Percentiles rank a stretch among this genome's conserved stretches.
These are phyloP conservation scores for Nomada goodeniana DNA, from an alignment of 2,888 invertebrate genomes.

Conservation along the genomic window DNA sequence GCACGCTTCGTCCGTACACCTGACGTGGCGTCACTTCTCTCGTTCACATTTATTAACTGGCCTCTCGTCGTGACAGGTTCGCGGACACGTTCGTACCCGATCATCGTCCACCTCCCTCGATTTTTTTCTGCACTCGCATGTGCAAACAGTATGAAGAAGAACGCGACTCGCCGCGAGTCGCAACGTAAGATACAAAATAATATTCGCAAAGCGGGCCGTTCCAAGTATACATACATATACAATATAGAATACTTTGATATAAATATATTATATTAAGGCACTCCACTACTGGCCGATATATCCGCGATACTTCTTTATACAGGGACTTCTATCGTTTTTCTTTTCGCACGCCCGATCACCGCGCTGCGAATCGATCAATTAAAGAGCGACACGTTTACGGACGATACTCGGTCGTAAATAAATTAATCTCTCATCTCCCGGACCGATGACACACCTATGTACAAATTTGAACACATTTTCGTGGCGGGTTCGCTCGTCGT, in stretches of 20 bases:
- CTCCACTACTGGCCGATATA: constrained; percentile 80
- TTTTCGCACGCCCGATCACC: neutral
- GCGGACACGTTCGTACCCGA: constrained; percentile 26
- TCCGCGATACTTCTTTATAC: constrained; percentile 65
- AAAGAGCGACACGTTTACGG: constrained; percentile 23
- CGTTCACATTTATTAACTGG: constrained; percentile 49
- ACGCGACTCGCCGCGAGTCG: constrained; percentile 19
- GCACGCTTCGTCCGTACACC: constrained; percentile 13
- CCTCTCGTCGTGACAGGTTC: constrained; percentile 42
- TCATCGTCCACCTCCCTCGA: neutral
- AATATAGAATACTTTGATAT: constrained; percentile 69
- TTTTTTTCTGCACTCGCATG: constrained; percentile 9
- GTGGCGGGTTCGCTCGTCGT: constrained; percentile 30
- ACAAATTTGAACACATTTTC: constrained; percentile 79
- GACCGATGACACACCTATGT: constrained; percentile 67
- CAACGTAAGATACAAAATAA: constrained; percentile 8
- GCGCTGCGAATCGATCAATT: neutral
- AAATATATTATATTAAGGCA: constrained; percentile 79
- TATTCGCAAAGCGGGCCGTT: constrained; percentile 31
- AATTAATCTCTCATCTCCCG: constrained; percentile 72
- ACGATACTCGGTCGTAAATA: constrained; percentile 71
- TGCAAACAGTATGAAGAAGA: constrained; percentile 50
- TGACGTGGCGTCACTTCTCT: constrained; percentile 28
- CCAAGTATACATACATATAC: constrained; percentile 66
- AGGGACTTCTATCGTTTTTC: constrained; percentile 28